Conservation (phyloP, 1,140 invertebrate species). For the Scaptomyza hsui region DNA sequence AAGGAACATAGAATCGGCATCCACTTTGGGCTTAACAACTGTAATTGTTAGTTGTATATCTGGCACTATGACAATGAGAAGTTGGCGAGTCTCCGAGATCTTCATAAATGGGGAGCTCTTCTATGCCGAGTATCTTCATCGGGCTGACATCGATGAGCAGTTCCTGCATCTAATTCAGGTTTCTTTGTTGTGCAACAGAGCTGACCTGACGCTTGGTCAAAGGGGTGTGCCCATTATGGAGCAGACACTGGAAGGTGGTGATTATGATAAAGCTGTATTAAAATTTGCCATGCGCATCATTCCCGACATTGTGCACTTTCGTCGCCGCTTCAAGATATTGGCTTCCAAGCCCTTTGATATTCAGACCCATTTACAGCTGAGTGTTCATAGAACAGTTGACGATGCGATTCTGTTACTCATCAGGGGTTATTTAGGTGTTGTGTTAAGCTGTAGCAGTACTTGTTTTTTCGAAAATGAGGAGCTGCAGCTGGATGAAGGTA, state of each 20-base stretch:
- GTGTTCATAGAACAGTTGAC: conserved; percentile 30
- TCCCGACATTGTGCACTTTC: conserved; percentile 22
- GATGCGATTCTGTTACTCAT: conserved; percentile 42
- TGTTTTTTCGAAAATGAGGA: conserved; percentile 2
- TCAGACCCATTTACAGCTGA: conserved; percentile 34
- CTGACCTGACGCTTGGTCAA: conserved; percentile 23
- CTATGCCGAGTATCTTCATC: neutral
- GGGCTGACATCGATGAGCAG: accelerated
- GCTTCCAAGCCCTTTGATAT: conserved; percentile 16
- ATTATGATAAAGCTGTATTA: conserved; percentile 39
- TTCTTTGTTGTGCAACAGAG: conserved; percentile 56
- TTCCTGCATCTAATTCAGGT: conserved; percentile 25
- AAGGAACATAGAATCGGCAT: conserved; percentile 37
- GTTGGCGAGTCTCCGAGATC: conserved; percentile 46
- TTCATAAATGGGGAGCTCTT: conserved; percentile 29
- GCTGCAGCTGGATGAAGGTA: neutral
- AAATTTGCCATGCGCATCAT: conserved; percentile 17
- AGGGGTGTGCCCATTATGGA: conserved; percentile 31
- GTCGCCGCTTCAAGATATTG: conserved; percentile 26
- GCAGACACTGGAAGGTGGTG: conserved; percentile 39
- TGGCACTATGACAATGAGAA: conserved; percentile 28
- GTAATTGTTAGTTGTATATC: conserved; percentile 42
- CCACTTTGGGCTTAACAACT: conserved; percentile 48
- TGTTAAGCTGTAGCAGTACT: conserved; percentile 39
- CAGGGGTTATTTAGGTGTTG: conserved; percentile 27